Base-by-base conservation (phyloP, 2,113 vertebrate species). In the Apeltes quadracus region DNA sequence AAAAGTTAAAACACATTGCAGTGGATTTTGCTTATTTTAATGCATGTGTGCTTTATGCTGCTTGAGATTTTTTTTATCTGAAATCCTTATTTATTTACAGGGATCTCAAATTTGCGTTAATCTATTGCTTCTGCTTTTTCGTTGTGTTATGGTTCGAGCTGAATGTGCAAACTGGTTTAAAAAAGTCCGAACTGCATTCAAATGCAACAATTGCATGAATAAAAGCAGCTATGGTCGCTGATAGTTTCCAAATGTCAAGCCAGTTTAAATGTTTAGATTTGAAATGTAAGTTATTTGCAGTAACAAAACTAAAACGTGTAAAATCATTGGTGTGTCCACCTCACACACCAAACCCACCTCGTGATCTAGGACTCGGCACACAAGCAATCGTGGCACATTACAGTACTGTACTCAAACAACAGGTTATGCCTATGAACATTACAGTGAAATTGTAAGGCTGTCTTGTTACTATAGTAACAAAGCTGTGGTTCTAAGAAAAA, bases 391-490 rank as follows among this genome's bases (percentile, higher is more conserved):
- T 4, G 58, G 22, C 70, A 71, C 20, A 71, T 78, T 7, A 64
- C 46, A 65, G 29, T 48, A 39, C 18, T 58, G 46, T 25, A 67
- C 63, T 70, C 50, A 77, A 61, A 59, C 51, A 77, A 63, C 43
- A 82, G 56, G 55, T 76, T 76, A 71, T 32, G 23, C 55, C 38
- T 57, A 68, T 57, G 44, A 74, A 57, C 51, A 61, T 69, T 76
- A 59, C 55, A 76, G 39, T 75, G 74, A 84, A 75, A 82, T 71
- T 58, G 38, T 79, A 68, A 83, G 79, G 58, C 56, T 75, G 65
- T 78, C 81, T 84, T 90, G 86, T 88, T 90, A 86, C 84, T 88
- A 83, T 89, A 85, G 87, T 88, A 81, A 92, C 86, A 81, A 88
- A 78, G 79, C 39, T 14, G 34, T 32, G 44, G 57, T 67, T 87